A percentile compares a stretch with the other conserved stretches of the same genome.
These are phyloP conservation scores for Atrichornis clamosus DNA, from an alignment of 2,113 vertebrate genomes.

Conservation along the genomic window DNA sequence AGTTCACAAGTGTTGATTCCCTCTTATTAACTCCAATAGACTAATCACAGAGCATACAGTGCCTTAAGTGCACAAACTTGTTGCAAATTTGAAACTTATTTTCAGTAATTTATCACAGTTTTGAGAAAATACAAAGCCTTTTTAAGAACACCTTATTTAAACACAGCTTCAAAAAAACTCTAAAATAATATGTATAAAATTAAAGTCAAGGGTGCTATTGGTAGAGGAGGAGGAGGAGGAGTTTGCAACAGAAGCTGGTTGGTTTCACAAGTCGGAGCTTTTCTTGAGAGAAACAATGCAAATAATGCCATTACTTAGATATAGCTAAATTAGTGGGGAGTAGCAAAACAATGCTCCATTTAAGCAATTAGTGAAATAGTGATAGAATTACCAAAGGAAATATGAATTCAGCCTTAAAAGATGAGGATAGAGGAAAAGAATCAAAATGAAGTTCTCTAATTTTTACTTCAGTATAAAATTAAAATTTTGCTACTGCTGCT, in stretches of 20 bases:
- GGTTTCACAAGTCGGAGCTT: background rate
- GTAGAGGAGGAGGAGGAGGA: background rate
- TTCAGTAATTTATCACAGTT: background rate
- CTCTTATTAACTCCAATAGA: background rate
- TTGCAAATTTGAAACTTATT: background rate
- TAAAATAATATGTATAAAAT: background rate
- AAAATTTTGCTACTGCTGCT: background rate
- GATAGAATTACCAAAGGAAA: background rate
- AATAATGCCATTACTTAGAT: background rate
- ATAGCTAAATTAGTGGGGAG: background rate
- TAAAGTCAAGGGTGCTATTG: background rate
- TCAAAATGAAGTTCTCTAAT: background rate
- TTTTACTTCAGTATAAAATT: background rate
- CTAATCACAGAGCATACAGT: background rate
- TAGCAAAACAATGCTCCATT: background rate
- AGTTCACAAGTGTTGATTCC: background rate
- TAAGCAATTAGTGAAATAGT: background rate
- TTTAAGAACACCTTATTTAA: background rate
- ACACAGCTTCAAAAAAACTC: background rate
- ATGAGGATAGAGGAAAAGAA: background rate
- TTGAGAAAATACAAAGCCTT: background rate
- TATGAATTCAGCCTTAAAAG: background rate
- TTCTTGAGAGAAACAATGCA: background rate
- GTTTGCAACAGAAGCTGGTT: background rate
- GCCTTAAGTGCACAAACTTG: background rate